Evolutionary conservation across 2,888 invertebrate species (phyloP).

Genomic region (Eilema depressum): DNA sequence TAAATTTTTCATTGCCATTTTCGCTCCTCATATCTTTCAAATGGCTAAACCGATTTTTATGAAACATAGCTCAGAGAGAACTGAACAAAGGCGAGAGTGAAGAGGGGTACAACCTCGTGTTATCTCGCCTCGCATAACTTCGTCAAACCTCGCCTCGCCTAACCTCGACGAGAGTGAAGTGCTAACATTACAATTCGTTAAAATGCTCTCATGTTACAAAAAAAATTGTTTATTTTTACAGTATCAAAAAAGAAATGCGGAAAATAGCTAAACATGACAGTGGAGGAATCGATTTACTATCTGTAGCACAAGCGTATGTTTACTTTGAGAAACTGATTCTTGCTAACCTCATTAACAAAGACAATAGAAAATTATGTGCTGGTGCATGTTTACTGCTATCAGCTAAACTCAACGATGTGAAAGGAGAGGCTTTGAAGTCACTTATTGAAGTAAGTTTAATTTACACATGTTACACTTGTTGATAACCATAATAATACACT

Average conservation of each 20-base stretch:
- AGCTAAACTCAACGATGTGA: slow-evolving; percentile 98
- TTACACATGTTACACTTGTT: not conserved
- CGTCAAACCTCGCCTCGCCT: no score
- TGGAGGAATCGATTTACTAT: slow-evolving; percentile 93
- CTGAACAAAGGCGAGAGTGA: no score
- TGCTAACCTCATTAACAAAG: slow-evolving; percentile 96
- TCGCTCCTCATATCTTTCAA: no score
- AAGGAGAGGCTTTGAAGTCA: slow-evolving; percentile 94
- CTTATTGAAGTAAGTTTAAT: slow-evolving; percentile 92
- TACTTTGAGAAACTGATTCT: slow-evolving; percentile 99
- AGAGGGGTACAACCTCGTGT: no score
- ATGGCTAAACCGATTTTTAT: no score
- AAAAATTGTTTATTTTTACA: slow-evolving; percentile 68
- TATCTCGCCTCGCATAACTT: no score
- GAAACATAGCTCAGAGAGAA: no score
- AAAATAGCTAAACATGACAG: slow-evolving; percentile 95
- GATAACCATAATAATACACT: no score
- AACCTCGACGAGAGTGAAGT: no score
- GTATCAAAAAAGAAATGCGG: slow-evolving; percentile 98
- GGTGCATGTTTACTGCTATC: slow-evolving; percentile 97
- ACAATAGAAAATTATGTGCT: slow-evolving; percentile 97
- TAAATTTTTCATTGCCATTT: no score
- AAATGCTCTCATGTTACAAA: not conserved
- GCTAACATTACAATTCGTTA: no score
- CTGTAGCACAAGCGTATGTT: slow-evolving; percentile 98